These are phyloP conservation scores for Spodoptera littoralis DNA, from an alignment of 2,888 invertebrate genomes.

Conservation along the genomic window DNA sequence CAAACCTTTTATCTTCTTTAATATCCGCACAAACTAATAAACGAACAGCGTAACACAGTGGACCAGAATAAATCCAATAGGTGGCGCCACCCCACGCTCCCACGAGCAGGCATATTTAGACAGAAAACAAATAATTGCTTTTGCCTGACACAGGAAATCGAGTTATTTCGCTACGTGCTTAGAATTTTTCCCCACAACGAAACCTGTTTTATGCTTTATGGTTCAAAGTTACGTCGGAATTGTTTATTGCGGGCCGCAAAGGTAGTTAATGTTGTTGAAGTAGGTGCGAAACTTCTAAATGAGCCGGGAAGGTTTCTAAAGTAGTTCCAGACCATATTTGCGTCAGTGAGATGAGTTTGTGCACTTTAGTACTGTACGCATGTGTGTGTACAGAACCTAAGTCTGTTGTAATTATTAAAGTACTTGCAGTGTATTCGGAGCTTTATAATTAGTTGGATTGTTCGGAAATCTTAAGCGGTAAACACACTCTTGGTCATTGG, in stretches of 20 bases:
- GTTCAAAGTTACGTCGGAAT: constrained; percentile 44
- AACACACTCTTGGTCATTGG: constrained; percentile 22
- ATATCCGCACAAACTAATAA: constrained; percentile 48
- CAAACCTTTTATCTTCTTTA: constrained; percentile 23
- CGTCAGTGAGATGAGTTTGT: constrained; percentile 52
- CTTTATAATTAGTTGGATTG: constrained; percentile 18
- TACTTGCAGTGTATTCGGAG: constrained; percentile 15
- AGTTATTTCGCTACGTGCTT: constrained; percentile 69
- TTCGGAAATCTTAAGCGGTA: constrained; percentile 12
- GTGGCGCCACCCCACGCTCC: constrained; percentile 45
- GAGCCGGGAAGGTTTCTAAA: constrained; percentile 60
- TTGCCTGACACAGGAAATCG: constrained; percentile 66
- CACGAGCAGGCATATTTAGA: constrained; percentile 61
- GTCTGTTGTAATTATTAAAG: constrained; percentile 32
- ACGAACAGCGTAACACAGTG: constrained; percentile 43
- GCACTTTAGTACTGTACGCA: constrained; percentile 29
- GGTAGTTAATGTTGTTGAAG: constrained; percentile 52
- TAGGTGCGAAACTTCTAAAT: constrained; percentile 68
- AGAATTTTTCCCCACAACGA: constrained; percentile 52
- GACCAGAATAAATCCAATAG: constrained; percentile 66
- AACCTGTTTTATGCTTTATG: constrained; percentile 43
- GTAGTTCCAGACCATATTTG: constrained; percentile 56
- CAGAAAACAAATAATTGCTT: constrained; percentile 72
- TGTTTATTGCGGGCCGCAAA: constrained; percentile 45
- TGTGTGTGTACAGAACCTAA: constrained; percentile 1